Base-by-base conservation (phyloP, 2,888 invertebrate genomes). In the Lasioglossum calceatum region DNA sequence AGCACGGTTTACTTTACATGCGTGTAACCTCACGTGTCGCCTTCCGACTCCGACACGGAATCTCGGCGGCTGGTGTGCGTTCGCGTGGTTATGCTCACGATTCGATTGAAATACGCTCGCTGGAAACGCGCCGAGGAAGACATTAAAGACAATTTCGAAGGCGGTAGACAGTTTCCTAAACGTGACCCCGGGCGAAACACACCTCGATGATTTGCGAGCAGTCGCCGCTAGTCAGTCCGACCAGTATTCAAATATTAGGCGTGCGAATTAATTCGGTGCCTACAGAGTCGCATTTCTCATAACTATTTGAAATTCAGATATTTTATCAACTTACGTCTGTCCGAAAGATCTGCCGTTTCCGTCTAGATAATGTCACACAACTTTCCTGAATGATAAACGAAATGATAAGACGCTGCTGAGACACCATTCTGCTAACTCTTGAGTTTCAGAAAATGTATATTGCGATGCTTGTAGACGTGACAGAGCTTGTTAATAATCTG, bases 11-110 rank as follows among this genome's bases (percentile, higher is more conserved):
- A 73, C 77, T 85, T 85, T 81, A 86, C 80, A 78, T 72, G 81
- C 84, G 78, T 81, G 70, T 70, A 39, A 74, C 61, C 36, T 84
- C 61, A 81, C 71, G 86, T 77, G 84, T 75, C 80, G 77, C 75
- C 76, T 58, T 47, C 67, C 50, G 84, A 42, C 84, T 47, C 67
- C 50, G 84, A 42, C 84, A 50, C 74, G 77, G 77, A 76, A 79
- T 54, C 23, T 36, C 23, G 10, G 39, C 70, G 23, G 4, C 70
- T 27, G 54, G 54, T 23, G 50, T 47, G 32, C 42, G n/a, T 67
- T 78, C 47, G 70, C 50, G 36, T 32, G 50, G 47, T 27, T 47
- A 73, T 19, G 67, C 42, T 61, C 47, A 64, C 44, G 58, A 58
- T 82, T 77, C 58, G 47, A 71, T 74, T 44, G 32, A 16, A 58